Percentiles rank a stretch among this genome's conserved stretches.
Conservation (phyloP, 1,140 invertebrate species). For the Drosophila mayri region DNA sequence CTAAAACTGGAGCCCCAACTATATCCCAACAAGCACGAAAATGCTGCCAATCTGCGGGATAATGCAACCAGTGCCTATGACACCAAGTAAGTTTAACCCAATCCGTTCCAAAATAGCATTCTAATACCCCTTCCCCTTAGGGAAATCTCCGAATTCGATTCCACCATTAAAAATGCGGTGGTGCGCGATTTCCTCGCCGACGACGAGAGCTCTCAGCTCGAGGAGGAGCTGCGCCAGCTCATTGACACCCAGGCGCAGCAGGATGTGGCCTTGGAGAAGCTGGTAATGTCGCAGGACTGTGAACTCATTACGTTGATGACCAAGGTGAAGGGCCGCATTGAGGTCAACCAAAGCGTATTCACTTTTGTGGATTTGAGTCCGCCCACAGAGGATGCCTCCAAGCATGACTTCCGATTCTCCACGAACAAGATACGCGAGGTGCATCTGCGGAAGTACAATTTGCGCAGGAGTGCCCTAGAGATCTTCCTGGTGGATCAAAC, state of each 20-base stretch:
- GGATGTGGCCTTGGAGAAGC: slow-evolving; percentile 86
- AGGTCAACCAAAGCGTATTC: slow-evolving; percentile 88
- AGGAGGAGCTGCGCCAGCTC: slow-evolving; percentile 74
- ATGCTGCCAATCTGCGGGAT: slow-evolving; percentile 88
- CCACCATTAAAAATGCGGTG: slow-evolving; percentile 81
- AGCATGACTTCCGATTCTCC: slow-evolving; percentile 86
- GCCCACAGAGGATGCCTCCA: slow-evolving; percentile 86
- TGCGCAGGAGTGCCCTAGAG: slow-evolving; percentile 88
- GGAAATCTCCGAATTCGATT: slow-evolving; percentile 81
- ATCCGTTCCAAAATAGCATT: too few species aligned
- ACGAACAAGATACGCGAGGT: slow-evolving; percentile 87
- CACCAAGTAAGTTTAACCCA: slow-evolving; percentile 63
- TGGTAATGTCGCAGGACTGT: slow-evolving; percentile 88
- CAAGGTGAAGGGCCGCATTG: slow-evolving; percentile 88
- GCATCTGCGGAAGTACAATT: slow-evolving; percentile 88
- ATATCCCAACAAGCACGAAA: slow-evolving; percentile 86
- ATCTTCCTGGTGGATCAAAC: slow-evolving; percentile 89
- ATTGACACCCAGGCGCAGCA: slow-evolving; percentile 80
- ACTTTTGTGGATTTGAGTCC: slow-evolving; percentile 88
- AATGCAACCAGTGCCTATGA: slow-evolving; percentile 85
- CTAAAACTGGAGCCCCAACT: slow-evolving; percentile 87
- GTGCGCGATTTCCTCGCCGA: slow-evolving; percentile 80
- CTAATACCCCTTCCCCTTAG: slow-evolving; percentile 6
- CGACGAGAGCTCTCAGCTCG: slow-evolving; percentile 77
- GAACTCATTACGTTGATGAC: slow-evolving; percentile 88